A percentile compares a stretch with the other conserved stretches of the same genome.
Conservation (phyloP, 2,113 vertebrate species). For the Stegastes partitus region DNA sequence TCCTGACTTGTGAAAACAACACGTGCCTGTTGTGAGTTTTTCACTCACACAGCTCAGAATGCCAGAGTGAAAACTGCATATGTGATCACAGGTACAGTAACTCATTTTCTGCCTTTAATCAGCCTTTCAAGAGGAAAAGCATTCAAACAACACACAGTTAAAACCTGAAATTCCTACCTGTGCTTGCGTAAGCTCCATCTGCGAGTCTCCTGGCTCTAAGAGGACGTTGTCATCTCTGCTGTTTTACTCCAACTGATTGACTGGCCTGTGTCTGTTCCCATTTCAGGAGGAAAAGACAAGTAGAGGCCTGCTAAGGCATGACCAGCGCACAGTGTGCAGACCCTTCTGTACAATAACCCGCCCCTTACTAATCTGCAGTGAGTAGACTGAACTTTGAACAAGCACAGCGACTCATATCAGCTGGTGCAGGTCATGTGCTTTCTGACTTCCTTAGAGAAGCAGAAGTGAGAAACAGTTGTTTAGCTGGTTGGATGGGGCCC, state of each 20-base stretch:
- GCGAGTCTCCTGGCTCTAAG: conserved; percentile 32
- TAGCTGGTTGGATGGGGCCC: conserved; percentile 63
- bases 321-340: conserved; percentile 34
- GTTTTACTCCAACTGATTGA: conserved; percentile 41
- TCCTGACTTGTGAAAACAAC: neutral
- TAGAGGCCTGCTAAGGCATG: conserved; percentile 63
- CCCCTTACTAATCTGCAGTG: conserved; percentile 74
- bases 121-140: neutral
- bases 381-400: conserved; percentile 82
- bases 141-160: neutral
- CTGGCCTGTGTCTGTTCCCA: conserved; percentile 49
- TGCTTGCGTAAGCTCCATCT: conserved; percentile 75
- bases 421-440: conserved; percentile 84
- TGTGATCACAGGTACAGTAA: neutral
- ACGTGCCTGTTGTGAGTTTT: neutral
- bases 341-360: conserved; percentile 35
- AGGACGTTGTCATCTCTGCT: conserved; percentile 33
- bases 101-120: neutral
- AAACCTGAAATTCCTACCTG: conserved; percentile 66
- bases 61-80: neutral
- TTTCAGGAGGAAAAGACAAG: conserved; percentile 57
- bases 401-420: conserved; percentile 76
- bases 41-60: neutral
- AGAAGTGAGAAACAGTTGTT: conserved; percentile 82
- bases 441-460: conserved; percentile 81